Conservation (phyloP, 2,888 invertebrate species). For the Cybosia mesomella region DNA sequence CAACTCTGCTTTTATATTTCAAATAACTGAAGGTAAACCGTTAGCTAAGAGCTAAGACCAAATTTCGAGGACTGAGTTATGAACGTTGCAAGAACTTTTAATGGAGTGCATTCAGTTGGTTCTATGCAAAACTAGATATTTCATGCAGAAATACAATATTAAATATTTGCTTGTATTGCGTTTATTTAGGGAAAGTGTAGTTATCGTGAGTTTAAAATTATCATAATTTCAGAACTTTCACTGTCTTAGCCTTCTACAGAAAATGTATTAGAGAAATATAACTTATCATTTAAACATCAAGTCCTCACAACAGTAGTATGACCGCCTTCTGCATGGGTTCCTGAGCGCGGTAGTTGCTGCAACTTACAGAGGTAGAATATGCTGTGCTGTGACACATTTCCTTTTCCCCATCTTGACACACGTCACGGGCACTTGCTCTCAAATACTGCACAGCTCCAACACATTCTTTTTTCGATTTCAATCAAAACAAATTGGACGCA, state of each 20-base stretch:
- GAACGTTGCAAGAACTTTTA: constrained; percentile 75
- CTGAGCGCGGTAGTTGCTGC: too few species aligned
- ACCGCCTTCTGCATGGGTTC: too few species aligned
- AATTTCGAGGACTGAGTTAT: constrained; percentile 61
- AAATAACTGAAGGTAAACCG: constrained; percentile 48
- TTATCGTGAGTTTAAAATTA: constrained; percentile 32
- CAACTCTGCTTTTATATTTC: constrained; percentile 34
- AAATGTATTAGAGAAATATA: too few species aligned
- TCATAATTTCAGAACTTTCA: neutral
- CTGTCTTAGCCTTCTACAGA: neutral
- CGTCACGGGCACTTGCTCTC: too few species aligned
- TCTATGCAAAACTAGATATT: constrained; percentile 67
- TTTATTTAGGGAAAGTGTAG: constrained; percentile 48
- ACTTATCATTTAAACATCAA: too few species aligned
- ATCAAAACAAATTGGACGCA: too few species aligned
- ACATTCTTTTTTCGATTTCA: too few species aligned
- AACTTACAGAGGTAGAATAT: too few species aligned
- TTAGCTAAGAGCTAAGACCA: constrained; percentile 60
- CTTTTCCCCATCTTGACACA: too few species aligned
- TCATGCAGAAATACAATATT: constrained; percentile 50
- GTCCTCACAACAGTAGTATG: too few species aligned
- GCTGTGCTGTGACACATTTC: too few species aligned
- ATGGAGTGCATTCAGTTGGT: constrained; percentile 75
- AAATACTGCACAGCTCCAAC: too few species aligned
- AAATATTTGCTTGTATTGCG: constrained; percentile 52